Evolutionary conservation across 2,888 invertebrate species (phyloP).

Genomic region (Clivina fossor): DNA sequence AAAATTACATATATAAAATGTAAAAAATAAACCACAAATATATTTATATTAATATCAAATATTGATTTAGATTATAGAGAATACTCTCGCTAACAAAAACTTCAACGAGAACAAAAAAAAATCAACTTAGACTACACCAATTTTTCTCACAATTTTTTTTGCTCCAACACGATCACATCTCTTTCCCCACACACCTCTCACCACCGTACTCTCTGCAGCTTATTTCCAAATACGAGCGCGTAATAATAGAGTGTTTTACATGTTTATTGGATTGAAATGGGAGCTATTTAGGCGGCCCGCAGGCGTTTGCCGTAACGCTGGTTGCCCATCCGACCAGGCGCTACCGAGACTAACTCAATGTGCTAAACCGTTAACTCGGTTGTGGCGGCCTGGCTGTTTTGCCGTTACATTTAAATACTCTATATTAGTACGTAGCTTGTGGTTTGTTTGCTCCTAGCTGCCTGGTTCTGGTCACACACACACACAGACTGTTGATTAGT

Average conservation of each 20-base stretch:
- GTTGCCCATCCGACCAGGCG: conserved; percentile 5
- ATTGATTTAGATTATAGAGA: too few species aligned
- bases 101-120: conserved; percentile 1
- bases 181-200: too few species aligned
- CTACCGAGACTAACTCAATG: conserved; percentile 40
- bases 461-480: too few species aligned
- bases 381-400: too few species aligned
- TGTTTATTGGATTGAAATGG: conserved; percentile 56
- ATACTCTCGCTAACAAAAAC: too few species aligned
- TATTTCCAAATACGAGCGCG: conserved; percentile 37
- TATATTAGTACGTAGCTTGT: too few species aligned
- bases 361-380: conserved; percentile 37
- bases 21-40: too few species aligned
- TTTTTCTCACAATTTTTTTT: conserved; percentile 25
- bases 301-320: conserved; percentile 39
- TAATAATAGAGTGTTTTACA: conserved; percentile 56
- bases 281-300: conserved; percentile 55
- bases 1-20: too few species aligned
- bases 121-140: conserved; percentile 26
- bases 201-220: conserved; percentile 2
- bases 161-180: not conserved
- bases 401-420: too few species aligned
- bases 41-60: too few species aligned
- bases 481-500: too few species aligned
- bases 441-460: conserved; percentile 3